Evolutionary conservation across 2,888 invertebrate species (phyloP).

Genomic region (Xylota sylvarum): DNA sequence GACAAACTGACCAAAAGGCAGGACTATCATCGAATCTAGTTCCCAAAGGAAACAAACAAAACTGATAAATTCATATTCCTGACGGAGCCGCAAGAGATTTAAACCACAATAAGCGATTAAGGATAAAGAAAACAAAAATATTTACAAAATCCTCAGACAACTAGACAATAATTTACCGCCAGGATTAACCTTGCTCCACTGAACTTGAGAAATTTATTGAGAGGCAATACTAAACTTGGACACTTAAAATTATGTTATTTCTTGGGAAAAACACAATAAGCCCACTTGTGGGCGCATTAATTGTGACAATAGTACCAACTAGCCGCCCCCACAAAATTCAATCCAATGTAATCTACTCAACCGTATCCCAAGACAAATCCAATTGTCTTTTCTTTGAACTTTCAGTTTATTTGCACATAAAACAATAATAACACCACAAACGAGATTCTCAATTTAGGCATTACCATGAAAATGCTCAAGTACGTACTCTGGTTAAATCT

Average conservation of each 20-base stretch:
- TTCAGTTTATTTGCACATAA: slow-evolving; percentile 27
- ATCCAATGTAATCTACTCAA: neutral
- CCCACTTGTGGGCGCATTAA: neutral
- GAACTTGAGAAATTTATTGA: too few relatives aligned
- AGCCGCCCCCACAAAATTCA: neutral
- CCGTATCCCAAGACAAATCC: slow-evolving; percentile 11
- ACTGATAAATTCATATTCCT: too few relatives aligned
- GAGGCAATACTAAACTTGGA: neutral
- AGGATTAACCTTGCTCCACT: too few relatives aligned
- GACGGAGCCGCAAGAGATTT: too few relatives aligned
- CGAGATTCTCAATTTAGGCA: slow-evolving; percentile 14
- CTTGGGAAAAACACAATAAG: neutral
- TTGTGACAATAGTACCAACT: neutral
- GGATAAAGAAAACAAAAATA: too few relatives aligned
- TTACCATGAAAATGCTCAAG: slow-evolving; percentile 6
- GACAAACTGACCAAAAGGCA: too few relatives aligned
- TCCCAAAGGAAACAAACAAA: too few relatives aligned
- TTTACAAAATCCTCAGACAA: too few relatives aligned
- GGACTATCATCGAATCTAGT: too few relatives aligned
- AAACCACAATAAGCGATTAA: too few relatives aligned
- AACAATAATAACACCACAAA: slow-evolving; percentile 13
- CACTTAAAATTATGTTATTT: neutral
- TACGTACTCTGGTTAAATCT: slow-evolving; percentile 15
- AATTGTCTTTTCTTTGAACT: slow-evolving; percentile 42
- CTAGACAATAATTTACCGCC: too few relatives aligned